Evolutionary conservation across 1,140 invertebrate species (phyloP), one percentile per base, ranked within the genome.

Genomic region (Conus betulinus): DNA sequence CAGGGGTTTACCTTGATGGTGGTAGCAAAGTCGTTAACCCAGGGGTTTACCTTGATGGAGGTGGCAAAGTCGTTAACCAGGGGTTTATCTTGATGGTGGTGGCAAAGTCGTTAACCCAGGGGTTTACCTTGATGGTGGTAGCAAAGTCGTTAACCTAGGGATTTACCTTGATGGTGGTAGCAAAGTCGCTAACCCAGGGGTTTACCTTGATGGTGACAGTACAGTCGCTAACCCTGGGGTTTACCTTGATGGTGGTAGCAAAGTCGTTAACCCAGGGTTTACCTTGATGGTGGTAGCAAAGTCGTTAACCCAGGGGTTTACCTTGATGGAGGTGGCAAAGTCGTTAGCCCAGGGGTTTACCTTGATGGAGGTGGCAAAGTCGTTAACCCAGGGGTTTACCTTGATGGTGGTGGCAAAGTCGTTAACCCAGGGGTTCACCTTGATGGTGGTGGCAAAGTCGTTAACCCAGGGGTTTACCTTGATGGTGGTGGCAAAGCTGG

Each of bases 231-330:
- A 39, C 39, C 39, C 39, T 1, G 39, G 71, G n/a, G 7, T 74
- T 85, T 90, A 93, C 92, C 91, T 93, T 93, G 88, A 93, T 90
- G 78, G 89, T 88, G 78, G 79, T 79, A 82, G 87, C 71, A 25
- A 90, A 53, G 88, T 39, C 3, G 3, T 39, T 39, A 39, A 39
- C 39, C 39, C 39, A 1, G 39, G 39, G 39, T 39, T 39, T 39
- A 39, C 39, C 39, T 39, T 39, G 39, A 39, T 39, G 39, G 39
- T 39, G 39, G 3, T 3, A 39, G 39, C 0, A 39, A 0, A 39
- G 39, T 39, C 39, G 39, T 39, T 39, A 39, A 39, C 39, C 39
- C 8, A 1, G 17, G n/a, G 76, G 25, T 79, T 39, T 79, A 79
- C 76, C 76, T 79, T 74, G 71, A 0, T 15, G 11, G 60, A 2